Conservation (phyloP, 2,113 vertebrate genomes). For the Empidonax traillii region DNA sequence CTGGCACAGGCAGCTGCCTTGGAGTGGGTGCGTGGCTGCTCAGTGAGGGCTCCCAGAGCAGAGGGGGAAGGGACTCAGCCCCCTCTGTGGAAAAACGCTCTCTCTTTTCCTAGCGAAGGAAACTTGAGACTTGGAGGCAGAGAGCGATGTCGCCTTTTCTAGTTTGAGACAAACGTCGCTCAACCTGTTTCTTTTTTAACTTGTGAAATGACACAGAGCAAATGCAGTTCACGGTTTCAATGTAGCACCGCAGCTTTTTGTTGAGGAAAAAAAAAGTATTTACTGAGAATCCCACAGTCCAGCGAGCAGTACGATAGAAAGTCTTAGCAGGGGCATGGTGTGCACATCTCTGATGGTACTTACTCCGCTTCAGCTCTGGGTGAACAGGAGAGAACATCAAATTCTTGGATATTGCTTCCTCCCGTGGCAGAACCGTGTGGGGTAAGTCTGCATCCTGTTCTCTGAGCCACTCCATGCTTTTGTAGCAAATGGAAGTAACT, state of each 20-base stretch:
- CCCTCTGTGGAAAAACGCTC: slow-evolving; percentile 30
- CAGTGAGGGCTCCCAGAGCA: slow-evolving; percentile 51
- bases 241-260: slow-evolving; percentile 29
- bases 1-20: slow-evolving; percentile 47
- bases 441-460: not conserved
- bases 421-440: not conserved
- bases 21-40: slow-evolving; percentile 35
- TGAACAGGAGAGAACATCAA: not conserved
- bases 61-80: slow-evolving; percentile 37
- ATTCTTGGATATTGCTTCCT: not conserved
- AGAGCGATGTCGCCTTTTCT: slow-evolving; percentile 39
- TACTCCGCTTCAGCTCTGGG: not conserved
- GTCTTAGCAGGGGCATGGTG: not conserved
- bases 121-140: slow-evolving; percentile 16
- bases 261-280: not conserved
- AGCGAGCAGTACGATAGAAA: not conserved
- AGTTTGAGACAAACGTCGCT: slow-evolving; percentile 22
- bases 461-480: not conserved
- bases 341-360: not conserved
- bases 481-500: not conserved
- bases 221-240: not conserved
- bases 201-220: not conserved
- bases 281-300: not conserved
- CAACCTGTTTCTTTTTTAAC: not conserved
- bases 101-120: slow-evolving; percentile 36